phyloP scores from a whole-genome alignment of 92 coral and sea anemone genomes.

The Nematostella vectensis region DNA sequence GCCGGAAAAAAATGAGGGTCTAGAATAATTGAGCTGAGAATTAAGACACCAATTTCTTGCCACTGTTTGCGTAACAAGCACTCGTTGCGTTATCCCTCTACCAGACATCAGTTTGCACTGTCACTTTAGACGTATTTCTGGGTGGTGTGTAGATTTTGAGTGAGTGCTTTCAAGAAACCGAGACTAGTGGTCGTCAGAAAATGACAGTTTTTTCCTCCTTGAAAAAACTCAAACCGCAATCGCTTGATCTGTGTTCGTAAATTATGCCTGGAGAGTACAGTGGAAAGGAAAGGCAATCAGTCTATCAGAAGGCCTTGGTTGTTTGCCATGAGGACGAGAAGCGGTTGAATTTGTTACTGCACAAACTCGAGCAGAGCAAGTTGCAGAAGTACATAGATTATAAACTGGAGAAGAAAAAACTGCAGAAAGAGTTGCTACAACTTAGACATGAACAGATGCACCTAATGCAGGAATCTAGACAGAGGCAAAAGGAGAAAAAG shows the following conservation, averaged over 20 bases:
- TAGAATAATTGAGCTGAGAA: slow-evolving; percentile 14
- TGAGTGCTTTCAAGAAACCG: not conserved
- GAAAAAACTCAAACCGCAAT: not conserved
- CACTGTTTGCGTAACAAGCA: not conserved
- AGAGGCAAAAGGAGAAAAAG: slow-evolving; percentile 38
- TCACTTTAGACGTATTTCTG: not conserved
- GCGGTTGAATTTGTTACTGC: slow-evolving; percentile 29
- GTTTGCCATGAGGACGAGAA: slow-evolving; percentile 57
- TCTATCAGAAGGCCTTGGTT: slow-evolving; percentile 69
- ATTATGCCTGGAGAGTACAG: slow-evolving; percentile 39
- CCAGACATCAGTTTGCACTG: not conserved
- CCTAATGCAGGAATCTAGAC: slow-evolving; percentile 53
- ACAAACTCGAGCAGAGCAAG: slow-evolving; percentile 45
- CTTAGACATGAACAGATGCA: slow-evolving; percentile 50
- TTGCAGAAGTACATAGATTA: slow-evolving; percentile 60
- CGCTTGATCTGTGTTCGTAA: too few relatives aligned
- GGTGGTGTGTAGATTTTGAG: not conserved
- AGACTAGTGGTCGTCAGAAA: not conserved
- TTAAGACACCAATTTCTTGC: slow-evolving; percentile 2
- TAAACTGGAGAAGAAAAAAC: slow-evolving; percentile 54
- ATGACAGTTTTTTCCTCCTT: not conserved
- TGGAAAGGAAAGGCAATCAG: slow-evolving; percentile 52
- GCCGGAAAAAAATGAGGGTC: slow-evolving; percentile 24
- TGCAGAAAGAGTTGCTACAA: slow-evolving; percentile 57
- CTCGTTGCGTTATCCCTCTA: not conserved